Conservation (phyloP, 2,888 invertebrate species). For the Platycheirus albimanus region DNA sequence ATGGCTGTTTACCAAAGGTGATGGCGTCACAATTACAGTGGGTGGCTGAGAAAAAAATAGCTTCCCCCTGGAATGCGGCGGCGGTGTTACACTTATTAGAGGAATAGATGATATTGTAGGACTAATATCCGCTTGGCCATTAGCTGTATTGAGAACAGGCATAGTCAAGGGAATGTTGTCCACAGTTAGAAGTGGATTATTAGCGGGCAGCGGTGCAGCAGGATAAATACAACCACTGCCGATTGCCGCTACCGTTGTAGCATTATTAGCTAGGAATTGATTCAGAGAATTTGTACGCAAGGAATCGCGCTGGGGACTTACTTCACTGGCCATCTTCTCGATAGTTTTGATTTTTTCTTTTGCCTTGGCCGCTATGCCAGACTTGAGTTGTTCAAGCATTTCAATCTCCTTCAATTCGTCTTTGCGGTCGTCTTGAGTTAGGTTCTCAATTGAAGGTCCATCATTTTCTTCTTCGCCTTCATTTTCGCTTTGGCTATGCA, state of each 20-base stretch:
- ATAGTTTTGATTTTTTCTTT: slow-evolving; percentile 85
- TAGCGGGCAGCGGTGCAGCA: slow-evolving; percentile 74
- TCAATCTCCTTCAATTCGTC: slow-evolving; percentile 87
- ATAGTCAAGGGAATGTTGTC: slow-evolving; percentile 78
- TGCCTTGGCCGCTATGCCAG: slow-evolving; percentile 88
- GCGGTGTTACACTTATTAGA: slow-evolving; percentile 64
- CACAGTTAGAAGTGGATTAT: slow-evolving; percentile 76
- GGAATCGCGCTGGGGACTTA: slow-evolving; percentile 79
- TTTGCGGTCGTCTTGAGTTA: slow-evolving; percentile 81
- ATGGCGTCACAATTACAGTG: slow-evolving; percentile 40
- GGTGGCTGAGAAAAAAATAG: slow-evolving; percentile 23
- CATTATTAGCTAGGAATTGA: slow-evolving; percentile 82
- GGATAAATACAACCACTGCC: slow-evolving; percentile 75
- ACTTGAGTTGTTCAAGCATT: slow-evolving; percentile 86
- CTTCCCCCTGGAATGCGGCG: slow-evolving; percentile 43
- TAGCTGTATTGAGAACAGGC: slow-evolving; percentile 77
- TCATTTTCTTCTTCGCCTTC: slow-evolving; percentile 81
- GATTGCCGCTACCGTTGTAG: slow-evolving; percentile 79
- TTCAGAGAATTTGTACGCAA: slow-evolving; percentile 81
- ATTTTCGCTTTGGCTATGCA: slow-evolving; percentile 86
- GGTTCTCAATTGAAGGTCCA: slow-evolving; percentile 54
- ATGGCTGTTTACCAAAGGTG: slow-evolving; percentile 71
- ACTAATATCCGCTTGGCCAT: slow-evolving; percentile 78
- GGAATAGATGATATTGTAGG: slow-evolving; percentile 76
- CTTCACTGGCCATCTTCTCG: slow-evolving; percentile 83